Conservation (phyloP, 2,797 vertebrate genomes). For the Hoplostethus atlanticus region DNA sequence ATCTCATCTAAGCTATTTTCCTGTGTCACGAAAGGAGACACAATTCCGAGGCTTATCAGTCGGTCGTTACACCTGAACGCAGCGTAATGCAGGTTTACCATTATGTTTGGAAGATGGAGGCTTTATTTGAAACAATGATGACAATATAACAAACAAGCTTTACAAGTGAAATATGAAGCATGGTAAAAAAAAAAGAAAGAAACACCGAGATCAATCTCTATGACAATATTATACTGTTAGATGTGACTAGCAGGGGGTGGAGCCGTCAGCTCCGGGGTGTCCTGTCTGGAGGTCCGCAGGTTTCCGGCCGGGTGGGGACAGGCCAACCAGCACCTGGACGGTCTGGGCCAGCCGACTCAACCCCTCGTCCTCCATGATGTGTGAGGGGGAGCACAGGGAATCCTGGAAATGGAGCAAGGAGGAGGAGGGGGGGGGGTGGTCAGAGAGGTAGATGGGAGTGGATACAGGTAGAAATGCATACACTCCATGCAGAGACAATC, state of each 20-base stretch:
- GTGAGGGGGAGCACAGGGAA: constrained; percentile 85
- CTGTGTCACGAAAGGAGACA: not conserved
- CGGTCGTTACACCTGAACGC: not conserved
- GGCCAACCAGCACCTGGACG: constrained; percentile 81
- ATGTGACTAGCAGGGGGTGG: constrained; percentile 9
- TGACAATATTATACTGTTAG: not conserved
- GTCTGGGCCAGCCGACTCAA: constrained; percentile 83
- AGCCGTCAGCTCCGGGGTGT: constrained; percentile 35
- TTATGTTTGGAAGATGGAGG: constrained; percentile 25
- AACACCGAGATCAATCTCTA: constrained; percentile 7
- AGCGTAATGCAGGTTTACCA: not conserved
- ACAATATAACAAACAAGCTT: not conserved
- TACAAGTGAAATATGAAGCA: constrained; percentile 2
- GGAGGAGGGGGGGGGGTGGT: constrained; percentile 35
- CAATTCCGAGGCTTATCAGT: not conserved
- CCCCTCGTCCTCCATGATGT: constrained; percentile 88
- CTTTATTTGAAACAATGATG: not conserved
- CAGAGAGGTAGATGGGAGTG: not conserved
- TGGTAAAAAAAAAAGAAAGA: not conserved
- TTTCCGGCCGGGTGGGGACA: constrained; percentile 43
- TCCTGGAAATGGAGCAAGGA: constrained; percentile 75
- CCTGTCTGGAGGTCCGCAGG: constrained; percentile 60
- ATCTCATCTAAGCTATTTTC: too few species aligned
- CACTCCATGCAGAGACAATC: not conserved
- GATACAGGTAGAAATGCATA: not conserved